phyloP scores from a whole-genome alignment of 92 coral and sea anemone species.

The Phenganax marumi region DNA sequence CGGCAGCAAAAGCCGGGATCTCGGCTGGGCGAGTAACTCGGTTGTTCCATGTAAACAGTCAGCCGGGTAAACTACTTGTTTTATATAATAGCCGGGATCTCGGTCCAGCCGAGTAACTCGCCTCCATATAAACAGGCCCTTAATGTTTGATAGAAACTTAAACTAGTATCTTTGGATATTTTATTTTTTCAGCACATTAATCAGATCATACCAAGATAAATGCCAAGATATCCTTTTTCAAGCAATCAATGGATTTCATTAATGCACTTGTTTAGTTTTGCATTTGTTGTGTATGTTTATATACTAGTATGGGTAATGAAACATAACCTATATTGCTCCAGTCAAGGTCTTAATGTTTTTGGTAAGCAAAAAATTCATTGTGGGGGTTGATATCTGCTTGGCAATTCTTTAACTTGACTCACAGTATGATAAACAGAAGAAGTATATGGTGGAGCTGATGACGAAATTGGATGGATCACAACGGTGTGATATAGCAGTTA shows the following conservation, averaged over 20 bases:
- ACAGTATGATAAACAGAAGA: conserved; percentile 80
- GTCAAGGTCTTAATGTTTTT: too few species aligned
- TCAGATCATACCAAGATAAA: conserved; percentile 81
- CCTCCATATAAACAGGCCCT: too few species aligned
- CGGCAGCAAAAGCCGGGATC: too few species aligned
- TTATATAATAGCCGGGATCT: too few species aligned
- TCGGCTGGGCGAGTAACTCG: too few species aligned
- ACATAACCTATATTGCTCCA: too few species aligned
- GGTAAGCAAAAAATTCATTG: too few species aligned
- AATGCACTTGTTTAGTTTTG: too few species aligned
- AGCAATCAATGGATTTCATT: not conserved
- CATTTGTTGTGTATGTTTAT: not conserved
- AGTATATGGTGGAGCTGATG: conserved; percentile 57
- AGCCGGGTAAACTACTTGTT: too few species aligned
- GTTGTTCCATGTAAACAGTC: too few species aligned
- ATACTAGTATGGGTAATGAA: too few species aligned
- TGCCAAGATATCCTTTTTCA: conserved; percentile 87
- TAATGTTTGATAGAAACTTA: not conserved
- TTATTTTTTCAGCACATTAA: conserved; percentile 72
- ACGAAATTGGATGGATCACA: conserved; percentile 66
- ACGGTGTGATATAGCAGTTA: conserved; percentile 54
- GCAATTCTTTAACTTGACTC: conserved; percentile 54
- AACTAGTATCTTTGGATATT: not conserved
- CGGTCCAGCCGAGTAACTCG: too few species aligned
- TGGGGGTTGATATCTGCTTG: not conserved